Conservation (phyloP, 2,113 vertebrate species). For the Hippocampus comes region DNA sequence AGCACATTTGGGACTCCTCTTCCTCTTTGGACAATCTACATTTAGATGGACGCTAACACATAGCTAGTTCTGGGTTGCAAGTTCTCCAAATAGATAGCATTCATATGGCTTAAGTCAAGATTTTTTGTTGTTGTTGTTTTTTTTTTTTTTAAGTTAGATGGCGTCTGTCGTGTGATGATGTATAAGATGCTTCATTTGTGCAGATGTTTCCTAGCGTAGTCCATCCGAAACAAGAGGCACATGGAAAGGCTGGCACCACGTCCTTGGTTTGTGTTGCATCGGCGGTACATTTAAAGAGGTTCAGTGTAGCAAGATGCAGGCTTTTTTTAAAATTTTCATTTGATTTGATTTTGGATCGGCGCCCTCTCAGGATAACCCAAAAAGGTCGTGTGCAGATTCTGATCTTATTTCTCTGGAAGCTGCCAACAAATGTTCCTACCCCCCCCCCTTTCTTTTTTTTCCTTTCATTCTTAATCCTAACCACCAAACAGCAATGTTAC, state of each 20-base stretch:
- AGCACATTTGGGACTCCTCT: constrained; percentile 2
- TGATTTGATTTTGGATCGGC: constrained; percentile 1
- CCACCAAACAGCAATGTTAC: constrained; percentile 25
- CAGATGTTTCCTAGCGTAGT: constrained; percentile 5
- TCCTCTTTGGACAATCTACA: constrained; percentile 7
- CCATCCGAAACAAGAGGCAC: not conserved
- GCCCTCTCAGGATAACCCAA: constrained; percentile 26
- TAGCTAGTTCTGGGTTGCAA: constrained; percentile 3
- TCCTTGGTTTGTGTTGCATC: constrained; percentile 27
- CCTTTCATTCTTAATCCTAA: constrained; percentile 26
- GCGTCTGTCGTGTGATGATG: constrained; percentile 55
- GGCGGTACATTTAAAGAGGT: not conserved
- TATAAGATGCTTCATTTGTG: constrained; percentile 28
- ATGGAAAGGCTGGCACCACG: not conserved
- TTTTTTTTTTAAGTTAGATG: constrained; percentile 32
- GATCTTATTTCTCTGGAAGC: constrained; percentile 12
- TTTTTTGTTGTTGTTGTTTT: no score
- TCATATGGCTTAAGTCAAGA: constrained; percentile 33
- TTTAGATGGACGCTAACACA: not conserved
- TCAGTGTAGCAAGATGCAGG: not conserved
- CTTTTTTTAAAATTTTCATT: not conserved
- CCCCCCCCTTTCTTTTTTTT: constrained; percentile 15
- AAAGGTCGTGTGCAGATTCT: constrained; percentile 15
- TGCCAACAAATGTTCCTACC: constrained; percentile 34
- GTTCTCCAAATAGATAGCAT: constrained; percentile 14